Base-by-base conservation (phyloP, 2,113 vertebrate species). In the Dascyllus trimaculatus region DNA sequence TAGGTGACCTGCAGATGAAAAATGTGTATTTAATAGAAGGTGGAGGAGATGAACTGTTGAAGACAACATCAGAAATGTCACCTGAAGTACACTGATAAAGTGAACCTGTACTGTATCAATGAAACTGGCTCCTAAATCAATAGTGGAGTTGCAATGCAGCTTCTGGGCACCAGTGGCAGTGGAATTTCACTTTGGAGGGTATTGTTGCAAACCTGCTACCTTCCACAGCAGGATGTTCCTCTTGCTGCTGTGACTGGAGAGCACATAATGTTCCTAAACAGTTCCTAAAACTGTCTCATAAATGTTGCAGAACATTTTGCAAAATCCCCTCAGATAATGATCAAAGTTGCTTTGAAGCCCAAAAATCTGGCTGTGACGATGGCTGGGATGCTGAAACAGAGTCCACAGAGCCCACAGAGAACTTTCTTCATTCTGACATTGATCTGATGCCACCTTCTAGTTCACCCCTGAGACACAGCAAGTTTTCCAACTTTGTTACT, bases 291-390 rank as follows among this genome's bases (percentile, higher is more conserved):
- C 15, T 46, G 22, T 25, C 11, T 1, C 21, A 43, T 10, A 65
- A 51, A 40, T 43, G 24, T 63, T 4, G 1, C 18, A 58, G 9
- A 11, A 22, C 11, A 65, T 49, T 56, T 63, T 48, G 66, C 26
- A 10, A 58, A 64, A 40, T 79, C 26, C 21, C 40, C 19, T 40
- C 17, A 38, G 49, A 64, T 71, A 29, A 49, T 10, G 46, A 60
- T 80, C 62, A 73, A 59, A 65, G 62, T 46, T 7, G 24, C 54
- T 48, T 72, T 65, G 24, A 53, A 25, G 35, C 17, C 18, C 24
- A 66, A 18, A 80, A 25, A 45, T 22, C 24, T 25, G 11, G 40
- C 40, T 43, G 11, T 43, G 11, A 43, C 13, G 13, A 40, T 14
- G 21, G 11, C 11, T 57, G 10, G 22, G 19, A 35, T 43, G 40